These are phyloP conservation scores for Melanargia galathea DNA, from an alignment of 2,888 invertebrate species.

Conservation along the genomic window DNA sequence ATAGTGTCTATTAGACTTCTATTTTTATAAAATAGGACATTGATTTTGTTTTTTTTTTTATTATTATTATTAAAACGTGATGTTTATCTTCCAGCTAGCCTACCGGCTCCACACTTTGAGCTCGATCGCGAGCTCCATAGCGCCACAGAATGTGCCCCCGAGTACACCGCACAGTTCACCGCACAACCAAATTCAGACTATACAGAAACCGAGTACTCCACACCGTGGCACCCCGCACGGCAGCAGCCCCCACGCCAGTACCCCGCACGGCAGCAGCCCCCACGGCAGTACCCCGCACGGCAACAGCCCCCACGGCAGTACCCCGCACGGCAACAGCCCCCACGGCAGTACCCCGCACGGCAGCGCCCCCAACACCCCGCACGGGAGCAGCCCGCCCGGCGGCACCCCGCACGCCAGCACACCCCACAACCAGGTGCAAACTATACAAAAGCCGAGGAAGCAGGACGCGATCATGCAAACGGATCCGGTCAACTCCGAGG, in stretches of 20 bases:
- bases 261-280: neutral
- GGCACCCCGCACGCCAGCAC: neutral
- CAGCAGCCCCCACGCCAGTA: neutral
- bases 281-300: neutral
- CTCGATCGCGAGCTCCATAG: slow-evolving; percentile 53
- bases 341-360: neutral
- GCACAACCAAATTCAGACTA: slow-evolving; percentile 5
- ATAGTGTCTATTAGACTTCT: no score
- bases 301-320: neutral
- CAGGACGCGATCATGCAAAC: slow-evolving; percentile 79
- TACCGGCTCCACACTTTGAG: slow-evolving; percentile 62
- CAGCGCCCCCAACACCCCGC: neutral
- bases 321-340: neutral
- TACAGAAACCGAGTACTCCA: slow-evolving; percentile 1
- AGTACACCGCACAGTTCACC: neutral
- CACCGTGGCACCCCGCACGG: slow-evolving; percentile 6
- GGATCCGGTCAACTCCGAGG: slow-evolving; percentile 65
- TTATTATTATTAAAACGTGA: neutral
- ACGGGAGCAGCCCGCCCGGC: slow-evolving; percentile 40
- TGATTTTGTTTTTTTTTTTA: no score
- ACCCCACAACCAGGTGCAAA: slow-evolving; percentile 19
- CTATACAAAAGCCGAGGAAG: slow-evolving; percentile 58
- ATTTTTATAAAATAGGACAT: no score
- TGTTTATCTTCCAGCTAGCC: slow-evolving; percentile 52
- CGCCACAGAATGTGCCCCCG: slow-evolving; percentile 42